Base-by-base conservation (phyloP, 2,113 vertebrate species). In the Rhinogobius similis region DNA sequence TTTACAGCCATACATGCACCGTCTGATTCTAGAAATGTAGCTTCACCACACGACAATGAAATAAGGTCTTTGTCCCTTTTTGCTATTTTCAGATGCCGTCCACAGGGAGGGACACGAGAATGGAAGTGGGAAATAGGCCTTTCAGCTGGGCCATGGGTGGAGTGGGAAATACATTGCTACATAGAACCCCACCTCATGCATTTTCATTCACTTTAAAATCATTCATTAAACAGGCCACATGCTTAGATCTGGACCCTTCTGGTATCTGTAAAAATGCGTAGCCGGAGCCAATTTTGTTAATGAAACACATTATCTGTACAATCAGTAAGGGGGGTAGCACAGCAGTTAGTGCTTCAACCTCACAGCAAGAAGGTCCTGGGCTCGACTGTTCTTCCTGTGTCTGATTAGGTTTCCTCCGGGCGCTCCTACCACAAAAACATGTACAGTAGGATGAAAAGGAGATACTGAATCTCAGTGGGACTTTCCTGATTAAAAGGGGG, bases 1-100 rank as follows among this genome's bases (percentile, higher is more conserved):
- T 68, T 61, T 72, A 74, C 70, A 66, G 69, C 23, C 68, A 18
- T 36, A n/a, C 58, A n/a, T 18, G 52, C 29, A 71, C 29, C 52
- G 16, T 52, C 41, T 75, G 48, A 68, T 69, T 79, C 36, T 38
- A 67, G 74, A 70, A 74, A 78, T 67, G 62, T 12, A 62, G 55
- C 79, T 81, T 78, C 72, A 59, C 65, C 62, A 69, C 50, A 50
- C 50, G 55, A 66, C 43, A 86, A 84, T 81, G 52, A 82, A 86
- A 79, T 78, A 81, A 78, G 73, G 70, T 71, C 79, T 85, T 62
- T 43, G 72, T 83, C 55, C 74, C 72, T 72, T 72, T 76, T 71
- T 78, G 84, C 86, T 86, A 82, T 87, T 89, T 87, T 88, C 77
- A 82, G 82, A 77, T 73, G 67, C 62, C 73, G 81, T 73, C 86